Evolutionary conservation across 1,140 invertebrate species (phyloP), one percentile per base, ranked within the genome.

Genomic region (Orius insidiosus): DNA sequence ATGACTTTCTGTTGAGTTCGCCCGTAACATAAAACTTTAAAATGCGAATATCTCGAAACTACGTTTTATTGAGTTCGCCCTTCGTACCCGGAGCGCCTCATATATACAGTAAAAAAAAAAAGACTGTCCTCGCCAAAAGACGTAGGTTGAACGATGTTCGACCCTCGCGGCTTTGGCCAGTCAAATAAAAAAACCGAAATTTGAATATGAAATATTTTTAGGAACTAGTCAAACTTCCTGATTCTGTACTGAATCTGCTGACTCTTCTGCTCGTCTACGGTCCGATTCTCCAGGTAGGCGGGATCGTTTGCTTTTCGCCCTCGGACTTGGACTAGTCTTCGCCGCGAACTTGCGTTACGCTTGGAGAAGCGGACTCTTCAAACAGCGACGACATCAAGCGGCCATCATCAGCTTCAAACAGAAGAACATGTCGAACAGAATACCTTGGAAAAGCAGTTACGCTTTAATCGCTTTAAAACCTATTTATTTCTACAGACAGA

Each of bases 211-310:
- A 10, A 36, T 13, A 37, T 5, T 33, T 9, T 40, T 40, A 55
- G 54, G 49, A 51, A 32, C 37, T 52, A 10, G 14, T 44, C 10
- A 39, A 37, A 1, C 45, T 55, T 11, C 54, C 54, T 7, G 45
- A 48, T 13, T 41, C 38, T 10, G 19, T 55, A 33, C 50, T 42
- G 37, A 40, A 47, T 10, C 32, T 55, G 32, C 34, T 55, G n/a
- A 46, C 46, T 37, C 34, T 55, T 30, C 47, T 50, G n/a, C 47
- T 53, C 14, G 45, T 43, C 31, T 40, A 50, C 8, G 54, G 47
- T 0, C 54, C 54, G 9, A 16, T 34, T 7, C n/a, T 47, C 1
- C 50, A 52, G 19, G 37, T 2, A 2, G 14, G 15, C 3, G 32
- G 7, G 5, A 44, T 49, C 32, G 14, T 32, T 30, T 31, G 2